Evolutionary conservation across 2,113 vertebrate genomes (phyloP).

Genomic region (Rissa tridactyla): DNA sequence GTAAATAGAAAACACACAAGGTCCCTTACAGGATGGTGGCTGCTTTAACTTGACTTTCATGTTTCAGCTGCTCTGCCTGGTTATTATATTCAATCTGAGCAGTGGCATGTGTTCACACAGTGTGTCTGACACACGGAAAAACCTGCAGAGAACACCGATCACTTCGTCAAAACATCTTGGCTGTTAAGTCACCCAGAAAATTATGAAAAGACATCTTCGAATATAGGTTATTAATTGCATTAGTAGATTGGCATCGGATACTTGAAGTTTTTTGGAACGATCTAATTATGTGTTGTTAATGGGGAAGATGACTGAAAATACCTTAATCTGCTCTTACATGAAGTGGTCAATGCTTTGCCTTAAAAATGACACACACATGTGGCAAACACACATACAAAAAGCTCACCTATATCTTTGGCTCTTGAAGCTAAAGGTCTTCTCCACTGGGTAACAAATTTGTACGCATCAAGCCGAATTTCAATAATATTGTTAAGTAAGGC

Average conservation of each 20-base stretch:
- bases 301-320: not conserved
- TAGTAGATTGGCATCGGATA: not conserved
- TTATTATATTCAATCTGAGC: not conserved
- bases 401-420: conserved; percentile 94
- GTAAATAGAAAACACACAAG: not conserved
- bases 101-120: not conserved
- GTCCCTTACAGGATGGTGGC: not conserved
- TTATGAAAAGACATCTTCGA: not conserved
- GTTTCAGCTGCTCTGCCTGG: not conserved
- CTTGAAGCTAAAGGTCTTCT: conserved; percentile 90
- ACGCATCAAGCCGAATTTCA: conserved; percentile 95
- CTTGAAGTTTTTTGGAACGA: not conserved
- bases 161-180: not conserved
- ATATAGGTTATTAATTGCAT: not conserved
- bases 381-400: not conserved
- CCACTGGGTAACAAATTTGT: conserved; percentile 97
- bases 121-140: not conserved
- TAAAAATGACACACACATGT: not conserved
- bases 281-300: not conserved
- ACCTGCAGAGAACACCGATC: not conserved
- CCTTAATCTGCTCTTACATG: not conserved
- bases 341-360: not conserved
- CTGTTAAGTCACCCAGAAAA: not conserved
- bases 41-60: not conserved
- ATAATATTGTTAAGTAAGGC: conserved; percentile 96